These are phyloP conservation scores for Polypterus bichir DNA, from an alignment of 2,113 vertebrate species.

Conservation along the genomic window DNA sequence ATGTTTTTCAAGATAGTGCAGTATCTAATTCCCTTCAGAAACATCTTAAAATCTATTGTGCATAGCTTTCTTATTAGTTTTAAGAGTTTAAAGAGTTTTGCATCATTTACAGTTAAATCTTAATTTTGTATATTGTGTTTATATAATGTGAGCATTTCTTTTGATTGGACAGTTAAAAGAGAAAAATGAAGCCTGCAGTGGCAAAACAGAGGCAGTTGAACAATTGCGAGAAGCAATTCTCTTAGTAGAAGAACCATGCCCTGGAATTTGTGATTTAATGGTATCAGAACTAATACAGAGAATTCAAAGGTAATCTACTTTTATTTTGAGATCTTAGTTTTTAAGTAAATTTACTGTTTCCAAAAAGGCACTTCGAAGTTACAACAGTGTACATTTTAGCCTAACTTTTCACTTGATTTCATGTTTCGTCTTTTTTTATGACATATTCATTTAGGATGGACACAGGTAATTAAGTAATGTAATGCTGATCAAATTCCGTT, in stretches of 20 bases:
- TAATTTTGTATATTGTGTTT: not conserved
- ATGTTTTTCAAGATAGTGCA: too few species aligned
- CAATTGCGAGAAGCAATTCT: slow-evolving; percentile 73
- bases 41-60: too few species aligned
- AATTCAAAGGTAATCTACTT: slow-evolving; percentile 69
- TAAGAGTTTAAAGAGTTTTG: not conserved
- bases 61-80: slow-evolving; percentile 1
- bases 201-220: slow-evolving; percentile 71
- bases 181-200: slow-evolving; percentile 64
- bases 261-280: slow-evolving; percentile 83
- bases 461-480: too few species aligned
- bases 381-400: too few species aligned
- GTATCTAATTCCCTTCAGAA: too few species aligned
- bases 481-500: too few species aligned
- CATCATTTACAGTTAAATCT: not conserved
- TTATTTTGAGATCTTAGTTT: not conserved
- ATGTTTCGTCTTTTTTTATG: too few species aligned
- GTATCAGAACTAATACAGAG: slow-evolving; percentile 80
- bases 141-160: too few species aligned
- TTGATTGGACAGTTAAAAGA: slow-evolving; percentile 59
- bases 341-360: too few species aligned
- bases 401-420: too few species aligned
- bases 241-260: slow-evolving; percentile 77
- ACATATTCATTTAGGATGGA: too few species aligned
- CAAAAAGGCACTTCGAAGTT: too few species aligned